phyloP scores from a whole-genome alignment of 2,888 invertebrate species.

The Erebia ligea region DNA sequence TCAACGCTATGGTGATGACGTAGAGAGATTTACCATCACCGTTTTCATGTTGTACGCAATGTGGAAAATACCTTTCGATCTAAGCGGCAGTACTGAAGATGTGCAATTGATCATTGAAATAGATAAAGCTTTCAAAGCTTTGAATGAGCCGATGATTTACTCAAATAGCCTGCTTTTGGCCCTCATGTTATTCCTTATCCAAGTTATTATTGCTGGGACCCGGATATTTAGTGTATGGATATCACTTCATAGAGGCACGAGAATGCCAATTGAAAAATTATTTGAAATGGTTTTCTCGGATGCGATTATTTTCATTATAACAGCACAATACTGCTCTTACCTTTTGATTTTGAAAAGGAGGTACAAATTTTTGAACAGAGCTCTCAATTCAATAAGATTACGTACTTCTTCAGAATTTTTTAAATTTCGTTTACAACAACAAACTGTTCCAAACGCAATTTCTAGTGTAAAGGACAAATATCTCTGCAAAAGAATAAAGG shows the following conservation, averaged over 20 bases:
- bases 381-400: slow-evolving; percentile 52
- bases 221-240: slow-evolving; percentile 55
- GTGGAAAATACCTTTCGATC: slow-evolving; percentile 57
- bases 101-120: slow-evolving; percentile 53
- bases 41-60: slow-evolving; percentile 52
- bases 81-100: slow-evolving; percentile 48
- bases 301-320: slow-evolving; percentile 51
- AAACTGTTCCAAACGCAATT: slow-evolving; percentile 46
- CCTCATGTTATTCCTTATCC: slow-evolving; percentile 45
- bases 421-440: slow-evolving; percentile 48
- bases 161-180: slow-evolving; percentile 47
- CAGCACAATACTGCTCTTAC: slow-evolving; percentile 54
- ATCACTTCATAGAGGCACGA: slow-evolving; percentile 47
- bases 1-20: slow-evolving; percentile 62
- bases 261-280: slow-evolving; percentile 56
- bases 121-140: slow-evolving; percentile 52
- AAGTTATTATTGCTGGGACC: slow-evolving; percentile 47
- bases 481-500: slow-evolving; percentile 57
- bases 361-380: slow-evolving; percentile 57
- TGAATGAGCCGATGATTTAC: slow-evolving; percentile 55
- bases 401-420: slow-evolving; percentile 53
- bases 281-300: slow-evolving; percentile 58
- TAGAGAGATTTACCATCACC: slow-evolving; percentile 53
- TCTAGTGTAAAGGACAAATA: slow-evolving; percentile 52
- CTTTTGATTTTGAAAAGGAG: slow-evolving; percentile 52